Base-by-base conservation (phyloP, 2,113 vertebrate species). In the Melozone crissalis region DNA sequence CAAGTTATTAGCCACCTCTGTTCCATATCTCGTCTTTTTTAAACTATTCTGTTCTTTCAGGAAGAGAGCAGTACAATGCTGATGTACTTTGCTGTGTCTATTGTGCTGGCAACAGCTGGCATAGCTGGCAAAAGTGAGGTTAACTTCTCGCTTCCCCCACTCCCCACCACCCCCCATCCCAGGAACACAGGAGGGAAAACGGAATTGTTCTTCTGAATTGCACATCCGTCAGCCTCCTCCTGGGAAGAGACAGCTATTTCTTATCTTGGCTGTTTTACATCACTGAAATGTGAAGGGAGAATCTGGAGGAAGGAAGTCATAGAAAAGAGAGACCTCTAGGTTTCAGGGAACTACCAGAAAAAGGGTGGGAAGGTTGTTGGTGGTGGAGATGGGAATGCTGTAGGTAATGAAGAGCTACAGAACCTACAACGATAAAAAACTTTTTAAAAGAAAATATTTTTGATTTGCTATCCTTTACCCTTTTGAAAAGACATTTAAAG, bases 181-280 rank as follows among this genome's bases (percentile, higher is more conserved):
- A 89, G 93, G 93, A 91, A 95, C 81, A 90, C 41, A 76, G 69
- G n/a, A 71, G 93, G 91, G 84, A 94, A 63, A 92, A 71, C 15
- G 12, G 80, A 96, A 95, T 72, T 97, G 93, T 91, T 92, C 84
- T 94, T 83, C 57, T 52, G 81, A 95, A 76, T 62, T 89, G 74
- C 87, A 94, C 74, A 96, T 94, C 94, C 87, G 44, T 89, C 86
- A 30, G 5, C 66, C 62, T 94, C 77, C 91, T 96, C 80, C 62
- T 85, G 91, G 87, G 91, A 96, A 95, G 87, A 82, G 87, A 84
- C 57, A 93, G 54, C 54, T 93, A 73, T 79, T 95, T 91, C 94
- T 97, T 95, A 93, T 96, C 91, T 93, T 87, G 84, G 80, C 78
- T 89, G 84, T 61, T 93, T 91, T 91, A 91, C 87, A 96, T 79